Conservation (phyloP, 2,113 vertebrate species). For the Poeciliopsis turrubarensis region DNA sequence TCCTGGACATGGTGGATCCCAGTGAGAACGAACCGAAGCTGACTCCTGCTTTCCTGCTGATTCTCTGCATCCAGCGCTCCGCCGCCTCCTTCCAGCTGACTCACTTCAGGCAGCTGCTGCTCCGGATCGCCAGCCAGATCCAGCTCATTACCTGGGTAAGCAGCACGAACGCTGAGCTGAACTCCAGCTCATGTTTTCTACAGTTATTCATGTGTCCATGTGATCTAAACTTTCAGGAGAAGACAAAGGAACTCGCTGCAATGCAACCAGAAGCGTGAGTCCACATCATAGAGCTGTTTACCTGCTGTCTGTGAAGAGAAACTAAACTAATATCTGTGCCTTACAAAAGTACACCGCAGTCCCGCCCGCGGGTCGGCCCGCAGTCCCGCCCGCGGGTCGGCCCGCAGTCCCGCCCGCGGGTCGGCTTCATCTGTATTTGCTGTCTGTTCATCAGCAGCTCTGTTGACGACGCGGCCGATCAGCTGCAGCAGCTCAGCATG, state of each 20-base stretch:
- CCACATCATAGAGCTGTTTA: neutral
- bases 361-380: neutral
- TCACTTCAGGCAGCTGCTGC: constrained; percentile 75
- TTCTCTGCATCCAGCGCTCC: constrained; percentile 79
- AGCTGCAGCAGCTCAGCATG: constrained; percentile 45
- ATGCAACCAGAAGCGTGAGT: constrained; percentile 81
- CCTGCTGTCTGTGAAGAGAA: no score
- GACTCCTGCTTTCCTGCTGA: constrained; percentile 79
- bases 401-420: no score
- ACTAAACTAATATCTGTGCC: no score
- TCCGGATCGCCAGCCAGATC: constrained; percentile 74
- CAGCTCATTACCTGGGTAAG: constrained; percentile 79
- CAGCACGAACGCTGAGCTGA: neutral
- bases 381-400: neutral
- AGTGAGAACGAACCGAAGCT: constrained; percentile 69
- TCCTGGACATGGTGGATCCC: constrained; percentile 65
- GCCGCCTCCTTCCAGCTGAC: constrained; percentile 60
- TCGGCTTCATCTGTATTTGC: neutral
- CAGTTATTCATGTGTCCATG: constrained; percentile 24
- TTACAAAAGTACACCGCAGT: no score
- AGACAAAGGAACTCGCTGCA: constrained; percentile 80
- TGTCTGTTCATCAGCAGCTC: constrained; percentile 39
- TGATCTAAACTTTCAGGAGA: constrained; percentile 68
- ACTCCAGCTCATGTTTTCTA: constrained; percentile 13
- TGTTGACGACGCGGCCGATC: constrained; percentile 16